Percentiles rank a stretch among this genome's conserved stretches.
Evolutionary conservation across 1,140 invertebrate species (phyloP).

Genomic region (Rhopalosiphum padi): DNA sequence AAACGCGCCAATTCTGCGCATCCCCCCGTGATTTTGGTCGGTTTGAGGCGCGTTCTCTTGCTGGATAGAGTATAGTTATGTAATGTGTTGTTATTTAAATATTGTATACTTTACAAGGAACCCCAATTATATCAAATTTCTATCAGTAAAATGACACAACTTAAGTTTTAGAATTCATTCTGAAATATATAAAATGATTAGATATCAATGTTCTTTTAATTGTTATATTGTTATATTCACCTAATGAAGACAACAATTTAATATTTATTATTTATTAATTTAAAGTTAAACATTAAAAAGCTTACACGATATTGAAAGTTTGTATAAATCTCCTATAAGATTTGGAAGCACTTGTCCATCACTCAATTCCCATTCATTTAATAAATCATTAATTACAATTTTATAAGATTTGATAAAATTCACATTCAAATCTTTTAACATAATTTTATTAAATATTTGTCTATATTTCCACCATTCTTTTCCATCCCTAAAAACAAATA

Average conservation of each 20-base stretch:
- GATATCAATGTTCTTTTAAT: background rate
- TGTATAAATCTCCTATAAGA: constrained; percentile 75
- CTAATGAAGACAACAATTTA: background rate
- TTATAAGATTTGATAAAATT: constrained; percentile 30
- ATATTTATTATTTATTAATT: background rate
- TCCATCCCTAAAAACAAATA: constrained; percentile 70
- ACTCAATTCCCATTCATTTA: constrained; percentile 46
- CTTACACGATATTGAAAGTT: constrained; percentile 77
- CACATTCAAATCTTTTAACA: constrained; percentile 69
- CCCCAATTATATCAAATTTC: background rate
- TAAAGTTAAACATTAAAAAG: background rate
- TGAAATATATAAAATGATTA: background rate
- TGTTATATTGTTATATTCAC: background rate
- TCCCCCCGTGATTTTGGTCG: too few species aligned
- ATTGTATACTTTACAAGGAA: background rate
- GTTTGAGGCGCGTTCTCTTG: too few species aligned
- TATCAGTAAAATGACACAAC: background rate
- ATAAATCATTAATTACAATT: constrained; percentile 49
- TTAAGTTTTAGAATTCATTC: background rate
- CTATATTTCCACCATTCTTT: constrained; percentile 77
- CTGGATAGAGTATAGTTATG: background rate
- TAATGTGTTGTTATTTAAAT: background rate
- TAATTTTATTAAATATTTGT: constrained; percentile 75
- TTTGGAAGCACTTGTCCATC: constrained; percentile 61
- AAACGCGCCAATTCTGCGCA: rapidly evolving